Conservation (phyloP, 2,888 invertebrate genomes). For the Cheilosia grossa region DNA sequence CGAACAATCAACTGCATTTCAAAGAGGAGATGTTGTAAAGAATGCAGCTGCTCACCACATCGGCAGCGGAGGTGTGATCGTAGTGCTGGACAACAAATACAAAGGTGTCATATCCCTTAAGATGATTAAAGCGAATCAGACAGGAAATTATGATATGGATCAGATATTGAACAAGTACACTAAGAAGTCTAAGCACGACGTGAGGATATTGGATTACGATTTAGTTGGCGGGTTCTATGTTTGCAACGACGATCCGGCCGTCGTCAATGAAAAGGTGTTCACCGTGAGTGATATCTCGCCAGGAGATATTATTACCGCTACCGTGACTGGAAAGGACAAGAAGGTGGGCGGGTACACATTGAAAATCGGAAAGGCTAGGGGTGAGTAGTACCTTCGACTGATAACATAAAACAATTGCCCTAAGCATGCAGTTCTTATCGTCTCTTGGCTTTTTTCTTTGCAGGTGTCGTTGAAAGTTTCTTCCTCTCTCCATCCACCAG, state of each 20-base stretch:
- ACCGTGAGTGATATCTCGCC: constrained; percentile 83
- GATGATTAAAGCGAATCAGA: constrained; percentile 79
- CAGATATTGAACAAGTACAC: constrained; percentile 81
- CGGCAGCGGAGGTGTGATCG: constrained; percentile 82
- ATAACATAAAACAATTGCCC: no score
- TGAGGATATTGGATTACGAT: constrained; percentile 88
- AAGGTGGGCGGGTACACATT: constrained; percentile 84
- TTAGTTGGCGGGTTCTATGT: constrained; percentile 87
- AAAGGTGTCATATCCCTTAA: constrained; percentile 81
- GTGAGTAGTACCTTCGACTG: constrained; percentile 77
- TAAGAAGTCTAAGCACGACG: constrained; percentile 82
- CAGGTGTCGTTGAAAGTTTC: constrained; percentile 85
- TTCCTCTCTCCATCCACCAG: constrained; percentile 84
- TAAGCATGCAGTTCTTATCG: no score
- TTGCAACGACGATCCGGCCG: constrained; percentile 86
- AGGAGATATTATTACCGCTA: constrained; percentile 85
- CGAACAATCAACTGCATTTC: constrained; percentile 29
- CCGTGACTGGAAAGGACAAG: constrained; percentile 83
- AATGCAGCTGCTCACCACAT: constrained; percentile 84
- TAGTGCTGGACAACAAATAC: constrained; percentile 78
- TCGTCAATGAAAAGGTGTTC: constrained; percentile 86
- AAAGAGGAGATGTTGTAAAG: constrained; percentile 85
- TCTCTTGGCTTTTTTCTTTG: constrained; percentile 23
- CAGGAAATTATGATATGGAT: constrained; percentile 82
- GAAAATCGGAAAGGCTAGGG: constrained; percentile 84